Evolutionary conservation across 2,888 invertebrate genomes (phyloP).

Genomic region (Eutolmus rufibarbis): DNA sequence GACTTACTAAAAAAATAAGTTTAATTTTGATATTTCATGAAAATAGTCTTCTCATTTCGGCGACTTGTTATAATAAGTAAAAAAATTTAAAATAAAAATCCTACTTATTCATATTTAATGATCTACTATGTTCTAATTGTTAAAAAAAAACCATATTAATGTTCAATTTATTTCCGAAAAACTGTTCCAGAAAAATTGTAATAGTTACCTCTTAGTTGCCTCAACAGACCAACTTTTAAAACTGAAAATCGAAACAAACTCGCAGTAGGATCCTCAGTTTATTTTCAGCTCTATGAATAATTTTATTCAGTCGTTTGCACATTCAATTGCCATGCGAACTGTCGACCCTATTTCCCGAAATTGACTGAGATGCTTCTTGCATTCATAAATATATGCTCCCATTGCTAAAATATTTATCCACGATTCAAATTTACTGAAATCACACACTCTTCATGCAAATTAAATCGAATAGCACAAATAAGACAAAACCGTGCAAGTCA

Average conservation of each 20-base stretch:
- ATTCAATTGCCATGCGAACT: not conserved
- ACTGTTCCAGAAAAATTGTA: too few relatives aligned
- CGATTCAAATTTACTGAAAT: not conserved
- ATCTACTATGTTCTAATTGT: too few relatives aligned
- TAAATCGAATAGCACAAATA: not conserved
- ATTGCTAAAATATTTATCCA: not conserved
- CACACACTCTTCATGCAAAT: not conserved
- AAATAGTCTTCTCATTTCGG: too few relatives aligned
- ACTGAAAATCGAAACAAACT: not conserved
- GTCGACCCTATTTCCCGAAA: not conserved
- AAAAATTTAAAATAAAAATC: too few relatives aligned
- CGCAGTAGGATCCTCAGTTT: not conserved
- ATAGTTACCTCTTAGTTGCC: too few relatives aligned
- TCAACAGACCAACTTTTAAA: too few relatives aligned
- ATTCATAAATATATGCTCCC: not conserved
- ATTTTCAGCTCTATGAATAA: not conserved
- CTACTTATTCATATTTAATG: too few relatives aligned
- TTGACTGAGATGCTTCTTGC: not conserved
- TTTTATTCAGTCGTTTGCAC: not conserved
- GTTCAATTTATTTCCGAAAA: too few relatives aligned
- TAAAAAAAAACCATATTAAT: too few relatives aligned
- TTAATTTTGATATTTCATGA: too few relatives aligned
- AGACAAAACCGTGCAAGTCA: not conserved
- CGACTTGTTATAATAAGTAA: too few relatives aligned
- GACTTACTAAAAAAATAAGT: too few relatives aligned